Percentiles rank a stretch among this genome's conserved stretches.
These are phyloP conservation scores for Macropus fuliginosus DNA, from an alignment of 2,797 vertebrate species.

Conservation along the genomic window DNA sequence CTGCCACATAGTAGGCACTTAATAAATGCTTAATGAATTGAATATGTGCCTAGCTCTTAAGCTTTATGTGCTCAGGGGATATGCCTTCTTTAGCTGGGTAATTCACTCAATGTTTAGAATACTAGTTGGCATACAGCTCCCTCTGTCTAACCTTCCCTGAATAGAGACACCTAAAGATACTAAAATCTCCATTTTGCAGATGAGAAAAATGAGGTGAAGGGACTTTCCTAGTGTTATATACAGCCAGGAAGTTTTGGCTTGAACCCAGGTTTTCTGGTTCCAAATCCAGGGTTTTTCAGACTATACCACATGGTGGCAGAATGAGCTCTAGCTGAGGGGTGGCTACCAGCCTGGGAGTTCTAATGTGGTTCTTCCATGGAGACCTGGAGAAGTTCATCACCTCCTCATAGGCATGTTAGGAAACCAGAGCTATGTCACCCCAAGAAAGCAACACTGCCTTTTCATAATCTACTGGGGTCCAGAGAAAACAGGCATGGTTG, in stretches of 20 bases:
- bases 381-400: not conserved
- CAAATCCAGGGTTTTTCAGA: not conserved
- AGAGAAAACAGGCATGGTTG: not conserved
- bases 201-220: not conserved
- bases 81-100: not conserved
- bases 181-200: not conserved
- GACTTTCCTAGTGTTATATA: not conserved
- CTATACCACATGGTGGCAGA: not conserved
- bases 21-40: not conserved
- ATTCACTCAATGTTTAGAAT: not conserved
- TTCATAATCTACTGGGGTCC: not conserved
- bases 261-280: not conserved
- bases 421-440: not conserved
- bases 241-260: not conserved
- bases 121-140: not conserved
- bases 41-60: not conserved
- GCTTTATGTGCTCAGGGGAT: too few species aligned
- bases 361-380: not conserved
- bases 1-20: not conserved
- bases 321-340: not conserved
- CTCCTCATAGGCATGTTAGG: not conserved
- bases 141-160: not conserved
- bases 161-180: not conserved
- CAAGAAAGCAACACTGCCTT: not conserved
- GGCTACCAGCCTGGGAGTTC: not conserved